A percentile compares a stretch with the other conserved stretches of the same genome.
These are phyloP conservation scores for Struthidea cinerea DNA, from an alignment of 2,113 vertebrate genomes.

Conservation along the genomic window DNA sequence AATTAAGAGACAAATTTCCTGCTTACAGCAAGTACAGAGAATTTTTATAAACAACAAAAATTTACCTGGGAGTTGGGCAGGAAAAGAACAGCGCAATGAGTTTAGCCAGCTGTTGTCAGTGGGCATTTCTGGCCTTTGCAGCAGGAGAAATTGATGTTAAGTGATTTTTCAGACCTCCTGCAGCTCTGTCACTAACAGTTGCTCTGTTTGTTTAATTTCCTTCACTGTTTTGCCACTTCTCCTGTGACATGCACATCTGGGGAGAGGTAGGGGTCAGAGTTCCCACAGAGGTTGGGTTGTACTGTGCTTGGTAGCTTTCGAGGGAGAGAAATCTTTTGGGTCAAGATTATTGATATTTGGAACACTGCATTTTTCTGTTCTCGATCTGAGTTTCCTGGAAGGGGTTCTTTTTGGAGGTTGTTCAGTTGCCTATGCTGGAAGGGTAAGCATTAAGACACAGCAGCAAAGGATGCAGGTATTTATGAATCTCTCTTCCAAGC, in stretches of 20 bases:
- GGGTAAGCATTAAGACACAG: neutral
- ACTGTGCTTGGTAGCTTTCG: neutral
- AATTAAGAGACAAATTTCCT: neutral
- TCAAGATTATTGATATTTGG: neutral
- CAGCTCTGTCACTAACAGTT: neutral
- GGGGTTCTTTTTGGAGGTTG: neutral
- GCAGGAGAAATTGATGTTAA: neutral
- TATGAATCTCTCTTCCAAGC: neutral
- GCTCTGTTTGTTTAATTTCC: neutral
- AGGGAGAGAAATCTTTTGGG: neutral
- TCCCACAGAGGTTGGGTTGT: neutral
- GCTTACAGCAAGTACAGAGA: neutral
- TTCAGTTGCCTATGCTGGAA: neutral
- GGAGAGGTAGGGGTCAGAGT: neutral
- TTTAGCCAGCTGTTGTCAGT: neutral
- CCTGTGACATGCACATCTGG: neutral
- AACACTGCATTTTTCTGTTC: neutral
- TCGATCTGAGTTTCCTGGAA: neutral
- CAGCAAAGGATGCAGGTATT: neutral
- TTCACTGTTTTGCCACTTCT: neutral
- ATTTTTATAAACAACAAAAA: neutral
- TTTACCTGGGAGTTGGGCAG: neutral
- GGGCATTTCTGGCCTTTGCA: neutral
- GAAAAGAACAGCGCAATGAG: neutral
- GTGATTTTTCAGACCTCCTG: neutral